Base-by-base conservation (phyloP, 2,797 vertebrate genomes). In the Periophthalmus magnuspinnatus region DNA sequence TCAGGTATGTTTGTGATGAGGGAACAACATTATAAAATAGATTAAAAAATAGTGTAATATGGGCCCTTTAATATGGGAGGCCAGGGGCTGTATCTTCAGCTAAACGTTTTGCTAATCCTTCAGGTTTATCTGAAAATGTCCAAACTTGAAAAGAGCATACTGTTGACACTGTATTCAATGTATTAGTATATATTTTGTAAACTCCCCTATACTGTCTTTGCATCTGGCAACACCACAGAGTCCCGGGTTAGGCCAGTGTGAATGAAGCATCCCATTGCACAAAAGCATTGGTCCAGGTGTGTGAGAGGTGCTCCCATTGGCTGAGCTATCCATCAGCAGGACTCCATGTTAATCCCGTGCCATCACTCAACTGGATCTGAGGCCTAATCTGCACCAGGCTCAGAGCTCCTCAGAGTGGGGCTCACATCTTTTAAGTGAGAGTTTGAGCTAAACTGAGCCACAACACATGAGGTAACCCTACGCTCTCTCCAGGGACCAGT, bases 341-440 rank as follows among this genome's bases (percentile, higher is more conserved):
- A 67, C 81, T 85, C 74, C 66, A 65, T 2, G 58, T 68, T 89
- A 92, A 92, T 90, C 89, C 86, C 74, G 69, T 41, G 10, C 80
- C 71, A 61, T 92, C 91, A 90, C 87, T 91, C 90, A 91, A 83
- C 84, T 83, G 68, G 72, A 85, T 86, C 75, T 88, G 76, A 77
- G 64, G 72, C 72, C 68, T 89, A 91, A 92, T 89, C 86, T 86
- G 55, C 24, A 16, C 74, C 59, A 56, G 79, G 76, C 80, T 72
- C 71, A 38, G 74, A 73, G 63, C 79, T 75, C 75, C 74, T 70
- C 71, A 70, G 66, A 75, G 59, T 62, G 72, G 58, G 19, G 70
- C 73, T 80, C 48, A 71, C 70, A 66, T 52, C 83, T 88, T 88
- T 83, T 74, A 87, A 85, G 78, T 62, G 68, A 81, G 57, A 85